phyloP scores from a whole-genome alignment of 2,797 vertebrate species.

The Hylomyscus alleni region DNA sequence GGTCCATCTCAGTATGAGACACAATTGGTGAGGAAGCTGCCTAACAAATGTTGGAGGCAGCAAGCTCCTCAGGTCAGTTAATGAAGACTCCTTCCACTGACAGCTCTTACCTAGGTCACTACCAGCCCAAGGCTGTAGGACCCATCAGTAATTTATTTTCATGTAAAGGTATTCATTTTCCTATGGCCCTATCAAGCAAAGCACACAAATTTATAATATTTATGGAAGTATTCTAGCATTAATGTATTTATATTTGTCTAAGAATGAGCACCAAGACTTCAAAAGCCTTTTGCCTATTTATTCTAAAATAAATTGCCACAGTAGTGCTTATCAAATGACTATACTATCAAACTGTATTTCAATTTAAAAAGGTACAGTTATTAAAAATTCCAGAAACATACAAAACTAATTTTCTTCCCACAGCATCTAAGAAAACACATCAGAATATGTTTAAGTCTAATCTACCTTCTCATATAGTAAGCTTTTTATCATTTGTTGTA shows the following conservation, averaged over 20 bases:
- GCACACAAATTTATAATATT: slow-evolving; percentile 3
- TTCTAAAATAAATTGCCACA: slow-evolving; percentile 37
- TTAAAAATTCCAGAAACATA: slow-evolving; percentile 52
- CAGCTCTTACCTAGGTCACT: slow-evolving; percentile 68
- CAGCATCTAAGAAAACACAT: slow-evolving; percentile 3
- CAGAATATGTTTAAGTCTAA: slow-evolving; percentile 15
- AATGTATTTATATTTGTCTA: slow-evolving; percentile 50
- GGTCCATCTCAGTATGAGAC: background rate
- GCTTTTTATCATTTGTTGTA: background rate
- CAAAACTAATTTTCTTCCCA: slow-evolving; percentile 33
- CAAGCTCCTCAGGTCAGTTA: slow-evolving; percentile 57
- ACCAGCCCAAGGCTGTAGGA: slow-evolving; percentile 26
- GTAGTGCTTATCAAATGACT: slow-evolving; percentile 53
- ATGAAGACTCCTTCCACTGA: slow-evolving; percentile 67
- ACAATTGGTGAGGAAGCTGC: background rate
- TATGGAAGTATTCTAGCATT: slow-evolving; percentile 27
- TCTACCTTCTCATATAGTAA: slow-evolving; percentile 23
- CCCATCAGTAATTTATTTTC: slow-evolving; percentile 22
- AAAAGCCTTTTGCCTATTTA: slow-evolving; percentile 21
- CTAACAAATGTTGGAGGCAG: slow-evolving; percentile 46
- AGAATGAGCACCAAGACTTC: slow-evolving; percentile 2
- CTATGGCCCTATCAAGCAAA: slow-evolving; percentile 42
- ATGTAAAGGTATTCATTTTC: slow-evolving; percentile 54
- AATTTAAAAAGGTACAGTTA: slow-evolving; percentile 56
- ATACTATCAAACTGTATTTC: slow-evolving; percentile 21